A percentile compares a stretch with the other conserved stretches of the same genome.
Evolutionary conservation across 2,888 invertebrate species (phyloP).

Genomic region (Sarcophaga caerulescens): DNA sequence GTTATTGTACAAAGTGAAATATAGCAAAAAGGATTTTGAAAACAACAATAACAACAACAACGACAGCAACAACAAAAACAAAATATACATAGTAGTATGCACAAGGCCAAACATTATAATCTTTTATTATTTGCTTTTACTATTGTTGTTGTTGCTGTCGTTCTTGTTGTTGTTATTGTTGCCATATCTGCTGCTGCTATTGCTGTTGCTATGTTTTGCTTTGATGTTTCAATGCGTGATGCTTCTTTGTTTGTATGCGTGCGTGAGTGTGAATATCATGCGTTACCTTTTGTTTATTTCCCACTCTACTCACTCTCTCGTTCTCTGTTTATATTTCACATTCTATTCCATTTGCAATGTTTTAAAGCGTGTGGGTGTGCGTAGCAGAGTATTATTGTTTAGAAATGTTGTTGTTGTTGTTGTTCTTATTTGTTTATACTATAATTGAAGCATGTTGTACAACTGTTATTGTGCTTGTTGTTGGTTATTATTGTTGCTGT

Average conservation of each 20-base stretch:
- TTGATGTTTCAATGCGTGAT: conserved; percentile 27
- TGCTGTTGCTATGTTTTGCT: conserved; percentile 33
- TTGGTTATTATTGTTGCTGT: neutral
- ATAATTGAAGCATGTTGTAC: too few relatives aligned
- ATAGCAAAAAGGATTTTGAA: conserved; percentile 56
- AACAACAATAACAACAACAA: conserved; percentile 30
- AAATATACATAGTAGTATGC: conserved; percentile 36
- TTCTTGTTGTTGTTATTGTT: conserved; percentile 7
- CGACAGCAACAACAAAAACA: neutral
- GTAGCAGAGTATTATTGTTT: too few relatives aligned
- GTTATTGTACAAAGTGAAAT: conserved; percentile 59
- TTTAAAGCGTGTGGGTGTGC: neutral
- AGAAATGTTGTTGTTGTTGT: neutral
- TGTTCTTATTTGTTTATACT: conserved; percentile 10
- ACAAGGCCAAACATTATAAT: conserved; percentile 67
- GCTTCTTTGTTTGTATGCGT: conserved; percentile 34
- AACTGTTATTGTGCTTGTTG: conserved; percentile 3
- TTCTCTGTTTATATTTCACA: neutral
- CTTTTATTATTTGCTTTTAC: conserved; percentile 48
- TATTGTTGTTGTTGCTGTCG: conserved; percentile 19
- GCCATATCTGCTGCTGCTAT: conserved; percentile 16
- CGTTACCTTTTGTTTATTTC: conserved; percentile 34
- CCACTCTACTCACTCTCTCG: neutral
- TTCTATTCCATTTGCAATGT: neutral
- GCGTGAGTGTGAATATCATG: too few relatives aligned